Evolutionary conservation across 1,140 invertebrate species (phyloP).

Genomic region (Harpegnathos saltator): DNA sequence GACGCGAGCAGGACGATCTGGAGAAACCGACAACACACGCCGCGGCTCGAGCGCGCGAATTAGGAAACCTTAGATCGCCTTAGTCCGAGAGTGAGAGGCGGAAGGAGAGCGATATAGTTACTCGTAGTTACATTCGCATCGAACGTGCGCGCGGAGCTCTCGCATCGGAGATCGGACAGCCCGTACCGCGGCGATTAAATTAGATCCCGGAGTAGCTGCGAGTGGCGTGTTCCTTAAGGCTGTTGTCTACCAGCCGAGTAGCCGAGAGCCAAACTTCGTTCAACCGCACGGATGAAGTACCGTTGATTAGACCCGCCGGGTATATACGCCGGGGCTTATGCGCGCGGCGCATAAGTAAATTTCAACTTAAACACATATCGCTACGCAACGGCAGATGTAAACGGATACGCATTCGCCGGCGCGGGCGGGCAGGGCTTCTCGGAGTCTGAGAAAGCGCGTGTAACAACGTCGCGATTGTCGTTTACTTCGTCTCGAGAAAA

Average conservation of each 20-base stretch:
- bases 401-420: conserved; percentile 24
- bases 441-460: not conserved
- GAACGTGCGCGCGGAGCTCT: conserved; percentile 26
- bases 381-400: conserved; percentile 28
- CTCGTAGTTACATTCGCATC: conserved; percentile 44
- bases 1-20: too few species aligned
- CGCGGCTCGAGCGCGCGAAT: conserved; percentile 2
- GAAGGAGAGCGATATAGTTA: conserved; percentile 43
- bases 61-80: conserved; percentile 36
- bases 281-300: conserved; percentile 69
- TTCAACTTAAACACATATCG: conserved; percentile 40
- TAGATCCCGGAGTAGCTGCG: conserved; percentile 52
- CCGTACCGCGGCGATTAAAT: conserved; percentile 69
- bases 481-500: not conserved
- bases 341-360: conserved; percentile 53
- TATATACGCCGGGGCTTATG: conserved; percentile 18
- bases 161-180: conserved; percentile 60
- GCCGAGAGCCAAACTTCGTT: conserved; percentile 65
- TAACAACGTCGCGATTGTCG: not conserved
- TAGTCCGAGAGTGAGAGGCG: conserved; percentile 57
- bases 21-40: too few species aligned
- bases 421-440: not conserved
- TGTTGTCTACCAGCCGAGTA: conserved; percentile 65
- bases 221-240: conserved; percentile 63
- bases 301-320: conserved; percentile 74